Conservation (phyloP, 2,888 invertebrate genomes). For the Cantharis nigra region DNA sequence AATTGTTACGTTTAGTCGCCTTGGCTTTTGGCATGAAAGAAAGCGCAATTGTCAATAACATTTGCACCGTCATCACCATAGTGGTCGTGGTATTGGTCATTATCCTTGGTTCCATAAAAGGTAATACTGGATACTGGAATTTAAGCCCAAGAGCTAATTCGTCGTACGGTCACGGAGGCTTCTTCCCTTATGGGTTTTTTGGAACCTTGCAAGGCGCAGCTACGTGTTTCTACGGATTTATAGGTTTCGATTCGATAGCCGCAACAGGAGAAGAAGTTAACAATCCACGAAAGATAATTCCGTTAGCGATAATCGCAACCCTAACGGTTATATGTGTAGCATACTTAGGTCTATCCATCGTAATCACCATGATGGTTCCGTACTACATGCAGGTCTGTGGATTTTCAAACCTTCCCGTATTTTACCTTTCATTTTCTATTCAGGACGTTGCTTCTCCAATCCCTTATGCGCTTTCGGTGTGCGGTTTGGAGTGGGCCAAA, state of each 20-base stretch:
- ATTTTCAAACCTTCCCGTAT: not conserved
- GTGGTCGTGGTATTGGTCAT: slow-evolving; percentile 82
- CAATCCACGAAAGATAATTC: slow-evolving; percentile 84
- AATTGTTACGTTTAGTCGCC: slow-evolving; percentile 59
- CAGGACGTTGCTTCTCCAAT: slow-evolving; percentile 79
- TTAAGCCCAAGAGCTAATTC: slow-evolving; percentile 29
- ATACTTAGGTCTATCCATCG: slow-evolving; percentile 86
- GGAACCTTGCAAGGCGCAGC: slow-evolving; percentile 83
- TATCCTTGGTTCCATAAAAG: slow-evolving; percentile 75
- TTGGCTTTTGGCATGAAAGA: slow-evolving; percentile 86
- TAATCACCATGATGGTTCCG: slow-evolving; percentile 86
- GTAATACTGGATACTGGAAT: slow-evolving; percentile 58
- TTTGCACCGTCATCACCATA: slow-evolving; percentile 83
- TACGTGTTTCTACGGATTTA: slow-evolving; percentile 89
- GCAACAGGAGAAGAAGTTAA: slow-evolving; percentile 91
- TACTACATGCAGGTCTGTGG: slow-evolving; percentile 71
- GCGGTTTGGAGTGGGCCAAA: slow-evolving; percentile 78
- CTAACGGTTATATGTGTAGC: slow-evolving; percentile 82
- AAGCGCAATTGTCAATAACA: slow-evolving; percentile 83
- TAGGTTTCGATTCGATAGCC: slow-evolving; percentile 92
- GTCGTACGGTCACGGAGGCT: slow-evolving; percentile 70
- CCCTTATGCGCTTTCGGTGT: slow-evolving; percentile 73
- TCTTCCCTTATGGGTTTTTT: slow-evolving; percentile 79
- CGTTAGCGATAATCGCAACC: slow-evolving; percentile 83
- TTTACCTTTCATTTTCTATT: slow-evolving; percentile 32